Percentiles rank a stretch among this genome's conserved stretches.
Evolutionary conservation across 2,797 vertebrate genomes (phyloP).

Genomic region (Glossophaga mutica): DNA sequence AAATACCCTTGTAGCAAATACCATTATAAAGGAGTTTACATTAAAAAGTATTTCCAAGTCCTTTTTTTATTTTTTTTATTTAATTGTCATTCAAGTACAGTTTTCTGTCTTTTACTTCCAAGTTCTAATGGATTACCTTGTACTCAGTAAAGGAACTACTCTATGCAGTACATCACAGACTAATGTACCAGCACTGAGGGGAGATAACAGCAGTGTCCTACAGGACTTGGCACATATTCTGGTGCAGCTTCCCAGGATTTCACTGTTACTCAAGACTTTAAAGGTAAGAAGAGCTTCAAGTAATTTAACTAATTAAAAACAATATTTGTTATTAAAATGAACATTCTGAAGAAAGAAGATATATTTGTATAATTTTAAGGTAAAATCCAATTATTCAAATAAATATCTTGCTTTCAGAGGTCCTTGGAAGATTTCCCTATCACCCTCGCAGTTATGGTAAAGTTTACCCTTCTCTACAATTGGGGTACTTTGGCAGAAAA

Average conservation of each 20-base stretch:
- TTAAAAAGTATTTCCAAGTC: not conserved
- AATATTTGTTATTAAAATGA: conserved; percentile 13
- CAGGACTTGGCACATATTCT: not conserved
- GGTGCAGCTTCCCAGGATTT: not conserved
- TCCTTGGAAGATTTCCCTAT: not conserved
- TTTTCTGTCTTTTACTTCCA: not conserved
- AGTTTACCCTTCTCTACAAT: not conserved
- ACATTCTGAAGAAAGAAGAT: not conserved
- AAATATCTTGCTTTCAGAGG: not conserved
- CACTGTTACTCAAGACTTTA: not conserved
- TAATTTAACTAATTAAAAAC: conserved; percentile 15
- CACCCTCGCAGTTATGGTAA: not conserved
- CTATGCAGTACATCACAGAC: not conserved
- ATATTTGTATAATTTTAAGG: not conserved
- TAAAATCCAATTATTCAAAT: conserved; percentile 8
- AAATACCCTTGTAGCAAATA: conserved; percentile 23
- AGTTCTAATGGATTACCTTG: not conserved
- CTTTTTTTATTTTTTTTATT: no score
- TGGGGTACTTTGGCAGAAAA: not conserved
- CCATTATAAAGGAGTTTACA: not conserved
- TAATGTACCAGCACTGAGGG: not conserved
- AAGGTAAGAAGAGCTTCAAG: not conserved
- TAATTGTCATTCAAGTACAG: no score
- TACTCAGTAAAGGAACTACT: not conserved
- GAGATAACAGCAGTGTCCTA: not conserved